phyloP scores from a whole-genome alignment of 2,797 vertebrate species.

The Sarcophilus harrisii region DNA sequence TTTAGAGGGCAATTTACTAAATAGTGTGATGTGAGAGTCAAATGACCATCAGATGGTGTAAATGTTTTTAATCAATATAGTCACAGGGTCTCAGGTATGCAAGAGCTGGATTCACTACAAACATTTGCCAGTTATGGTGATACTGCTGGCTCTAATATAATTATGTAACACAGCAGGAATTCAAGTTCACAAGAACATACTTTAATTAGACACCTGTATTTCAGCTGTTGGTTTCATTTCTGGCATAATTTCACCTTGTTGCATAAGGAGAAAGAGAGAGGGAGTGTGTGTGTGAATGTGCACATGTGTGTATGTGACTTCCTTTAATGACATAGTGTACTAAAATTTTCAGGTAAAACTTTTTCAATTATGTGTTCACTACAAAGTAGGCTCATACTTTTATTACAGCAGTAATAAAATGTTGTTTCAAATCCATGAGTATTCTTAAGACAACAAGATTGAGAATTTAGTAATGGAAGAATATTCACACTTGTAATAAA shows the following conservation, averaged over 20 bases:
- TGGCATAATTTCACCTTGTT: conserved; percentile 60
- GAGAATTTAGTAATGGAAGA: conserved; percentile 54
- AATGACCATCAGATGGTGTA: conserved; percentile 93
- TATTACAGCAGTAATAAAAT: conserved; percentile 67
- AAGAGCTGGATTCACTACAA: conserved; percentile 80
- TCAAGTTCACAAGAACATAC: conserved; percentile 72
- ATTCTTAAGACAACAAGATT: conserved; percentile 71
- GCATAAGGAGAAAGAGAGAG: neutral
- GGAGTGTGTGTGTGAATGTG: neutral
- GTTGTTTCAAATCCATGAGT: conserved; percentile 70
- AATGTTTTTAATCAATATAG: conserved; percentile 89
- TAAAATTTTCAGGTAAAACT: conserved; percentile 46
- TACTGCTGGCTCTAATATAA: conserved; percentile 57
- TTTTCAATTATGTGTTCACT: conserved; percentile 50
- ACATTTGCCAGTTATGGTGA: conserved; percentile 74
- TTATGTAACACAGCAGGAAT: conserved; percentile 80
- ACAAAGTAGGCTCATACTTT: conserved; percentile 51
- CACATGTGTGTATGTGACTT: conserved; percentile 1
- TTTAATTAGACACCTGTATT: conserved; percentile 84
- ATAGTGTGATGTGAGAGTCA: conserved; percentile 90
- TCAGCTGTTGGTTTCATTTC: conserved; percentile 77
- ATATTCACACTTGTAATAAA: conserved; percentile 11
- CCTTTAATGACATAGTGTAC: conserved; percentile 8
- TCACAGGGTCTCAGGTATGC: conserved; percentile 94
- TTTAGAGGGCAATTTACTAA: conserved; percentile 88